Evolutionary conservation across 2,113 vertebrate species (phyloP), one percentile per base, ranked within the genome.

Genomic region (Tetraodon nigroviridis): DNA sequence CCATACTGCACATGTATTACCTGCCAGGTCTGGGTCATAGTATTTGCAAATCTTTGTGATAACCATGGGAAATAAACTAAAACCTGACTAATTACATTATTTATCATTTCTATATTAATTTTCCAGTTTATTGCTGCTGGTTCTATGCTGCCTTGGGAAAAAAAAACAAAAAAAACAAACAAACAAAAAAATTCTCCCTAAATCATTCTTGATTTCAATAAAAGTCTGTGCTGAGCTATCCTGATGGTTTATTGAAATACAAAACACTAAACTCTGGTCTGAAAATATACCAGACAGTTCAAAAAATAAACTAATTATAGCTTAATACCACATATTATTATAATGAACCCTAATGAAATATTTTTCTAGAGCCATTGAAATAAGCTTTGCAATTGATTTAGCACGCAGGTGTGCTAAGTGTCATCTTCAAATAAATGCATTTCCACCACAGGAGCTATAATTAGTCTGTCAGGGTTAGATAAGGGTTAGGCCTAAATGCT

Each of bases 261-360:
- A 21, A 1, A 29, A 44, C 42, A 44, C 12, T 69, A 51, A 32
- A 12, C 32, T 37, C 7, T 37, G 65, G 58, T 77, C 53, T 69
- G 22, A 64, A 52, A 79, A 60, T 75, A 57, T 78, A 78, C 61
- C 59, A 74, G 71, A 70, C 59, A 71, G 29, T 62, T 53, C 64
- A 69, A 63, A 24, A 69, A 64, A 76, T 80, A 80, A 83, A 76
- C 76, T 72, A 80, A 84, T 86, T 79, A 81, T 61, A 69, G 74
- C 79, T 69, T 71, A 81, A 81, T 79, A 46, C 76, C 63, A 73
- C 69, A 71, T 74, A 84, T 82, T 70, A 86, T 78, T 83, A 60
- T 86, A 87, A 87, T 84, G 84, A 84, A 64, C 62, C 70, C 75
- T 87, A 89, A 89, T 88, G 82, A 89, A 82, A 76, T 80, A 79